Percentiles rank a stretch among this genome's conserved stretches.
phyloP scores from a whole-genome alignment of 2,888 invertebrate species.

The Callyntrura guangdongensis region DNA sequence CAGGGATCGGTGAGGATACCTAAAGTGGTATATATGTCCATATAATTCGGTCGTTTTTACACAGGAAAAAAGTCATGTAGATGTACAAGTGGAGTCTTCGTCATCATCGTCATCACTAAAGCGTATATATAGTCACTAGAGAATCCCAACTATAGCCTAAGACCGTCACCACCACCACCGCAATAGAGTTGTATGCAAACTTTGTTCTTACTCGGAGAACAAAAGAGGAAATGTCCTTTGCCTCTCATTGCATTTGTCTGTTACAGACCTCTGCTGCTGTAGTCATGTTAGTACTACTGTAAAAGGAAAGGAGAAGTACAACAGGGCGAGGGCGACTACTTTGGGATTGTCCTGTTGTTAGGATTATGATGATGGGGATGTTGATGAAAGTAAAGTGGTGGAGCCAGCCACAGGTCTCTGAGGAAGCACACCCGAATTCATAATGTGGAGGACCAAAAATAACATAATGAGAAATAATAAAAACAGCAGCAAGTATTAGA shows the following conservation, averaged over 20 bases:
- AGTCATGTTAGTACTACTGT: not conserved
- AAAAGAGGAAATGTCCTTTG: slow-evolving; percentile 20
- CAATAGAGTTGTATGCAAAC: slow-evolving; percentile 36
- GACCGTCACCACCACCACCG: not conserved
- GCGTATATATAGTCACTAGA: slow-evolving; percentile 32
- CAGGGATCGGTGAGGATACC: slow-evolving; percentile 52
- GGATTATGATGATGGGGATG: not conserved
- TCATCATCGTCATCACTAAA: slow-evolving; percentile 37
- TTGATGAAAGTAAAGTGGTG: not conserved
- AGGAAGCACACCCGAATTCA: not conserved
- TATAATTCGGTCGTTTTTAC: not conserved
- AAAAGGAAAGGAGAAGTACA: not conserved
- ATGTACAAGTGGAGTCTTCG: slow-evolving; percentile 22
- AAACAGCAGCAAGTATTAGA: not conserved
- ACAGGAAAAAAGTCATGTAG: slow-evolving; percentile 12
- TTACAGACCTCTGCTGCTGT: not conserved
- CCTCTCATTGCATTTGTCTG: not conserved
- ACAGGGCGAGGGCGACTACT: not conserved
- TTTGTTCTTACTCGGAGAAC: not conserved
- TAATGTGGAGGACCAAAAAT: not conserved
- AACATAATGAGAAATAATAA: not conserved
- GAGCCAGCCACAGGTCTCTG: slow-evolving; percentile 64
- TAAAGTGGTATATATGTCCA: slow-evolving; percentile 13
- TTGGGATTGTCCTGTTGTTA: not conserved
- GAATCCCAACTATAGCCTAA: slow-evolving; percentile 27